Evolutionary conservation across 2,888 invertebrate genomes (phyloP).

Genomic region (Microctonus aethiopoides): DNA sequence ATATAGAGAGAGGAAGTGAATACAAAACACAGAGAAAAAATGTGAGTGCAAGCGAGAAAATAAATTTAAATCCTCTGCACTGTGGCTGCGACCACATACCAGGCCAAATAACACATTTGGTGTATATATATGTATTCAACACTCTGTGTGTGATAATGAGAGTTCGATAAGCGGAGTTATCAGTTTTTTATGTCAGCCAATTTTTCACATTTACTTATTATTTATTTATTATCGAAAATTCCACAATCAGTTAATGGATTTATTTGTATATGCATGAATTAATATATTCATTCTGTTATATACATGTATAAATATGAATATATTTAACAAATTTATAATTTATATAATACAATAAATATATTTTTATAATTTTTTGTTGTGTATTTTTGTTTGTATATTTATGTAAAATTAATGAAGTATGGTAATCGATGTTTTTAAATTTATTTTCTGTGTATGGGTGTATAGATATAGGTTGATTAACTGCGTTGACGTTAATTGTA

Average conservation of each 20-base stretch:
- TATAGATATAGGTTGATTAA: not conserved
- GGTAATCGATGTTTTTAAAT: too few species aligned
- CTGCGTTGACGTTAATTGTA: not conserved
- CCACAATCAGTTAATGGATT: not conserved
- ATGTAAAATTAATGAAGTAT: too few species aligned
- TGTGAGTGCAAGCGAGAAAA: not conserved
- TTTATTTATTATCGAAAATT: not conserved
- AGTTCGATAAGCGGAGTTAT: conserved; percentile 67
- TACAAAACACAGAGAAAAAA: not conserved
- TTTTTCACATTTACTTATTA: conserved; percentile 45
- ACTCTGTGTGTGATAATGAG: conserved; percentile 61
- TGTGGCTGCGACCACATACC: conserved; percentile 62
- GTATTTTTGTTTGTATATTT: too few species aligned
- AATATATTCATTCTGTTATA: too few species aligned
- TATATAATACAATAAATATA: too few species aligned
- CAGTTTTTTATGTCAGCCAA: conserved; percentile 61
- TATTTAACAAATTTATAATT: too few species aligned
- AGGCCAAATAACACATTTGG: conserved; percentile 66
- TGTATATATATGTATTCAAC: conserved; percentile 43
- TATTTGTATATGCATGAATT: not conserved
- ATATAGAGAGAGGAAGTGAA: not conserved
- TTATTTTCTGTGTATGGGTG: too few species aligned
- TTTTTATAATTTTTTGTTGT: too few species aligned
- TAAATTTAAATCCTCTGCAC: conserved; percentile 20
- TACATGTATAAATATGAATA: too few species aligned